Percentiles rank a stretch among this genome's conserved stretches.
These are phyloP conservation scores for Brevimyrus niger DNA, from an alignment of 2,113 vertebrate genomes.

Conservation along the genomic window DNA sequence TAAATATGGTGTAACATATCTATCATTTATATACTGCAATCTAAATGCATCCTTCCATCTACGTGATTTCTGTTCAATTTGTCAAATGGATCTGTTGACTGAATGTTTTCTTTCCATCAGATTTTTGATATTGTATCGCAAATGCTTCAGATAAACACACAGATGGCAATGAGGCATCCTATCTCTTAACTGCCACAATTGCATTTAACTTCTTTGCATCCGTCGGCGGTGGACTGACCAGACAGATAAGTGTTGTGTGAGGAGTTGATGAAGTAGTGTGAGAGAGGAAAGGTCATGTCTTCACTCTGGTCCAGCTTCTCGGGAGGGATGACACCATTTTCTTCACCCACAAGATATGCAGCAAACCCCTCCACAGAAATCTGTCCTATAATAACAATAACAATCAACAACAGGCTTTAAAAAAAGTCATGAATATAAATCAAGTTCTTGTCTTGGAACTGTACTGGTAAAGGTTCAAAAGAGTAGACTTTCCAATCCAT, in stretches of 20 bases:
- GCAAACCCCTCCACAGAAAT: constrained; percentile 88
- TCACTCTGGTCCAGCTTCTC: constrained; percentile 98
- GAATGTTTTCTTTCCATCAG: not conserved
- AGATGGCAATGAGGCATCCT: not conserved
- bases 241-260: constrained; percentile 99
- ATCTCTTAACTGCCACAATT: not conserved
- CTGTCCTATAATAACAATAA: constrained; percentile 60
- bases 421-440: not conserved
- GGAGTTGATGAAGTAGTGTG: constrained; percentile 96
- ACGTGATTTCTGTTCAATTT: not conserved
- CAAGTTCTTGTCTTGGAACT: not conserved
- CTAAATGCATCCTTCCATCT: not conserved
- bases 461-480: not conserved
- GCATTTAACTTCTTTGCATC: not conserved
- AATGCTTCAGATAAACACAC: not conserved
- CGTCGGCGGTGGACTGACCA: constrained; percentile 55
- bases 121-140: not conserved
- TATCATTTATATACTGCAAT: not conserved
- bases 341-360: constrained; percentile 85
- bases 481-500: not conserved
- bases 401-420: not conserved
- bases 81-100: not conserved
- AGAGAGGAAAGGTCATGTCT: constrained; percentile 94
- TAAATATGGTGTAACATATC: not conserved
- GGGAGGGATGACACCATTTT: constrained; percentile 89